Percentiles rank a stretch among this genome's conserved stretches.
These are phyloP conservation scores for Zingel zingel DNA, from an alignment of 2,113 vertebrate genomes.

Conservation along the genomic window DNA sequence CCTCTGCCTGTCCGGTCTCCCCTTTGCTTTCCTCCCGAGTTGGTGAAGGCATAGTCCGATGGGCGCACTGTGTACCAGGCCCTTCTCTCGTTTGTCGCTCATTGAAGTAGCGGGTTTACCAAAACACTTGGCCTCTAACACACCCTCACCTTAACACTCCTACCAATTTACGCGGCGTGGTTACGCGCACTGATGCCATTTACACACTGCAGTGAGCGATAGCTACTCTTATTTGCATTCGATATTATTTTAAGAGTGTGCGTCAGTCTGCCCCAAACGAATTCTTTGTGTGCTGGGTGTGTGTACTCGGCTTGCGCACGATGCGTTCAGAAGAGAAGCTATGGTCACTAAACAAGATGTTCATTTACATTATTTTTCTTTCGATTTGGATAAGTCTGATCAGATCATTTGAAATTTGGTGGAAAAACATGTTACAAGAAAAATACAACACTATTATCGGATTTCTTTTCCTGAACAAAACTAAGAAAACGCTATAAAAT, in stretches of 20 bases:
- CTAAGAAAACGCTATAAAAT: neutral
- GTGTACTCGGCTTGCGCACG: neutral
- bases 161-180: conserved; percentile 37
- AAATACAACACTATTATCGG: accelerated
- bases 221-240: conserved; percentile 52
- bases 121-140: conserved; percentile 7
- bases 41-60: conserved; percentile 64
- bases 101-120: conserved; percentile 58
- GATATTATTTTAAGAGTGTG: conserved; percentile 35
- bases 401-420: neutral
- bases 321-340: neutral
- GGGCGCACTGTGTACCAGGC: conserved; percentile 45
- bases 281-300: neutral
- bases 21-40: conserved; percentile 45
- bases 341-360: conserved; percentile 1
- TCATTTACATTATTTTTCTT: neutral
- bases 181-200: conserved; percentile 42
- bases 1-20: conserved; percentile 48
- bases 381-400: neutral
- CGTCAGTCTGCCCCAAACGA: conserved; percentile 22
- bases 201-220: neutral
- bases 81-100: conserved; percentile 55
- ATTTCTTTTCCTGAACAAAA: neutral
- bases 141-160: conserved; percentile 56
- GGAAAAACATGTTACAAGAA: neutral